A percentile compares a stretch with the other conserved stretches of the same genome.
Conservation (phyloP, 35 echinoderm and acorn worm genomes). For the Ophioderma brevispina region DNA sequence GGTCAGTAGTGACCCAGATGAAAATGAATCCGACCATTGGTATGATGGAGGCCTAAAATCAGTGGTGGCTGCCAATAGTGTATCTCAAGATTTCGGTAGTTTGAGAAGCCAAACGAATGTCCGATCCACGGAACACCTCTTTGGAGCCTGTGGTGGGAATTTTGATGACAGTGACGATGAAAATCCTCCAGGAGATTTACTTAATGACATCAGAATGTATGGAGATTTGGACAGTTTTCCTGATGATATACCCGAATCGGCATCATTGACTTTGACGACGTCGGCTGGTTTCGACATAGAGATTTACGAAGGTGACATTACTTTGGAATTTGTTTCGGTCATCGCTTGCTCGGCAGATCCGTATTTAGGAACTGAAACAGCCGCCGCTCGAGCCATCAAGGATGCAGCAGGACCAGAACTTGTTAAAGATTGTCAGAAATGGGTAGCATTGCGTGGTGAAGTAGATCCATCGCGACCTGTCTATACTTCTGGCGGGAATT, state of each 20-base stretch:
- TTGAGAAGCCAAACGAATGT: too few relatives aligned
- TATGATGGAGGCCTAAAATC: background rate
- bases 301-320: constrained; percentile 18
- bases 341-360: constrained; percentile 19
- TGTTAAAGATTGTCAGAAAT: background rate
- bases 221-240: background rate
- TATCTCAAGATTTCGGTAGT: too few relatives aligned
- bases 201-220: too few relatives aligned
- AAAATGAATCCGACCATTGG: background rate
- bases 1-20: too few relatives aligned
- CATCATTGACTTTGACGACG: background rate
- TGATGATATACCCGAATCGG: background rate
- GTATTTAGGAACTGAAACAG: background rate
- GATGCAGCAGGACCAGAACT: constrained; percentile 11
- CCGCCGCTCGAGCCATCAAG: background rate
- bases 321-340: constrained; percentile 8
- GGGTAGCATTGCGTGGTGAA: background rate
- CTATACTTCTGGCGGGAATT: constrained; percentile 17
- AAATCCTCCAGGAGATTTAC: background rate
- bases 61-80: too few relatives aligned
- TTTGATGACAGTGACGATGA: constrained; percentile 9
- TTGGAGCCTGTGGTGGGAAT: too few relatives aligned
- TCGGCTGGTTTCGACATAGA: constrained; percentile 3
- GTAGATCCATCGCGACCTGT: background rate
- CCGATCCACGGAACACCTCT: background rate